Conservation (phyloP, 2,797 vertebrate genomes). For the Taenioides sp. region DNA sequence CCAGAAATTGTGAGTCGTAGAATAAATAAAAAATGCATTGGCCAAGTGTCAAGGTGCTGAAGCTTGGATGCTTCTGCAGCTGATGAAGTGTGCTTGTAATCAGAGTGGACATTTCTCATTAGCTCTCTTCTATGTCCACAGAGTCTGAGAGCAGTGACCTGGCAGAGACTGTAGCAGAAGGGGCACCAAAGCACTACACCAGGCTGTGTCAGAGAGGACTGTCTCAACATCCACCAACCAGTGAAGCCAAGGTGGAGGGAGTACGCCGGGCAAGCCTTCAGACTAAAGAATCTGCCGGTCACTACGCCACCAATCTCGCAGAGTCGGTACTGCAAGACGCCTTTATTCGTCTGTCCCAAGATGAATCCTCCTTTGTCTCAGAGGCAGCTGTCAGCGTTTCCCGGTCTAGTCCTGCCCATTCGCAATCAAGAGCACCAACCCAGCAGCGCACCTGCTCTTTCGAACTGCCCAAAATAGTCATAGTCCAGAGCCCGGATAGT, state of each 20-base stretch:
- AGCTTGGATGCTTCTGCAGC: slow-evolving; percentile 24
- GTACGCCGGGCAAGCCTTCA: slow-evolving; percentile 44
- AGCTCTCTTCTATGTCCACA: slow-evolving; percentile 63
- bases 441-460: slow-evolving; percentile 82
- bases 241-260: slow-evolving; percentile 57
- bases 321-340: slow-evolving; percentile 96
- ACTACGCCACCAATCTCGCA: slow-evolving; percentile 92
- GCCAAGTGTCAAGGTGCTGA: slow-evolving; percentile 19
- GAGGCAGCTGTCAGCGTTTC: slow-evolving; percentile 83
- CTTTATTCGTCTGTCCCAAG: slow-evolving; percentile 92
- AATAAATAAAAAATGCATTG: slow-evolving; percentile 12
- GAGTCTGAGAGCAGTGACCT: slow-evolving; percentile 78
- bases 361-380: slow-evolving; percentile 81
- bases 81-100: slow-evolving; percentile 43
- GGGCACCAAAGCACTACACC: slow-evolving; percentile 67
- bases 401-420: slow-evolving; percentile 45
- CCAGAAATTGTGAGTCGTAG: not conserved
- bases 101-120: slow-evolving; percentile 37
- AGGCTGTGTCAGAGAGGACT: slow-evolving; percentile 71
- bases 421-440: slow-evolving; percentile 57
- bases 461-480: slow-evolving; percentile 94
- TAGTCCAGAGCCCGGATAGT: slow-evolving; percentile 94
- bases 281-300: slow-evolving; percentile 80
- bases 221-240: slow-evolving; percentile 53
- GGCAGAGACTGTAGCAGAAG: slow-evolving; percentile 66